Base-by-base conservation (phyloP, 2,888 invertebrate species). In the Eustalomyia histrio region DNA sequence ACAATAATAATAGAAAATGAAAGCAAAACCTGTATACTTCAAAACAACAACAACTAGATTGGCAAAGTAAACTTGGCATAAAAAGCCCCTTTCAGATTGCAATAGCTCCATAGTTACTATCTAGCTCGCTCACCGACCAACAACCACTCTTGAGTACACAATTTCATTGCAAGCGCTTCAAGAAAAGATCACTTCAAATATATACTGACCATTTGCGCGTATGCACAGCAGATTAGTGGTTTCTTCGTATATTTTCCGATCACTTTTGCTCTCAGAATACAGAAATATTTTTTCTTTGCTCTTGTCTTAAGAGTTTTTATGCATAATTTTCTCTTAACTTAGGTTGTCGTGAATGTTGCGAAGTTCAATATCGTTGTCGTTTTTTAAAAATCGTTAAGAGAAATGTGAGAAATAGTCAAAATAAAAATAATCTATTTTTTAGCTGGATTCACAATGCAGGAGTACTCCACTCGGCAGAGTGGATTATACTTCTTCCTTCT, bases 51-150 rank as follows among this genome's bases (percentile, higher is more conserved):
- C 68, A 58, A 74, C 63, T 76, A 80, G 67, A 78, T 75, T 79
- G 68, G 69, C 74, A 69, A 29, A 83, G 57, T 74, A 76, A 83
- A 78, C 83, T 78, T 83, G 83, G 80, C 64, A 83, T 81, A 64
- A 43, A 52, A n/a, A 24, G 33, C 55, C 50, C 17, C 14, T 39
- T 10, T 18, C 69, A 74, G 64, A 57, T 57, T 80, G 80, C 72
- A 68, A 69, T 68, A 21, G 75, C 64, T 71, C 69, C 69, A 72
- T 29, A 21, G 29, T 35, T 47, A 55, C 47, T 72, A 60, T 78
- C 5, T 29, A 29, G 61, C 52, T 68, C 57, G 65, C 68, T 60
- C 72, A 47, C 52, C 50, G 12, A 64, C 21, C 39, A 65, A 39
- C 52, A 57, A 68, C 43, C 57, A 57, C 63, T 73, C 61, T 79